phyloP scores from a whole-genome alignment of 2,797 vertebrate genomes.

The Margarornis squamiger region DNA sequence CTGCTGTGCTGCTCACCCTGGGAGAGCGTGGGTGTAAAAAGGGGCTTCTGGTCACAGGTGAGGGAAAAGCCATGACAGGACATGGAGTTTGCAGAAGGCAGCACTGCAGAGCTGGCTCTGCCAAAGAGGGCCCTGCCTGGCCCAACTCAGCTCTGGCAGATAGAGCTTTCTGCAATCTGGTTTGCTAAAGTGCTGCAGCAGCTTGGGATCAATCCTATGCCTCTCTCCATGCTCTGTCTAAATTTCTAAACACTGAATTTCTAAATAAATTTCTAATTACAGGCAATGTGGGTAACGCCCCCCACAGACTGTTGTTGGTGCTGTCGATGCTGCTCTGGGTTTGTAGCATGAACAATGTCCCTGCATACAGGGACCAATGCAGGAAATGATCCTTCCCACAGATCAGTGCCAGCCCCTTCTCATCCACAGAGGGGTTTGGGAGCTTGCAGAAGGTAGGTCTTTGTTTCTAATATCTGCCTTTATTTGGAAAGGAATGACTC shows the following conservation, averaged over 20 bases:
- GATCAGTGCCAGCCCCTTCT: neutral
- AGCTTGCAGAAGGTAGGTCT: neutral
- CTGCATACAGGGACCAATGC: neutral
- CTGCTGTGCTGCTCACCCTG: neutral
- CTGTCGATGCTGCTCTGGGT: neutral
- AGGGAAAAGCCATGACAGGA: neutral
- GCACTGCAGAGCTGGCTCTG: neutral
- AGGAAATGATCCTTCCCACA: neutral
- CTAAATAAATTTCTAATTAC: neutral
- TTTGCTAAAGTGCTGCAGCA: neutral
- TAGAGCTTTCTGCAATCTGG: neutral
- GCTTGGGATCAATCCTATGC: neutral
- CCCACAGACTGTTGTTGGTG: neutral
- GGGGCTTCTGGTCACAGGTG: neutral
- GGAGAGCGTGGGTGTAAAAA: fast-evolving
- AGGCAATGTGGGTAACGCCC: neutral
- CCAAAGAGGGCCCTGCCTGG: neutral
- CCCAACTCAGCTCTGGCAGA: neutral
- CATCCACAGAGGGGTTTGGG: neutral
- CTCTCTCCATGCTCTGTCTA: neutral
- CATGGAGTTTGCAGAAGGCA: neutral
- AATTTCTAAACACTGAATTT: neutral
- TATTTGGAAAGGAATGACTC: conserved; percentile 37
- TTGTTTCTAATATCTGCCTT: neutral
- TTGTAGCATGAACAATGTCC: neutral